Base-by-base conservation (phyloP, 2,888 invertebrate genomes). In the Ornithoptera priamus region DNA sequence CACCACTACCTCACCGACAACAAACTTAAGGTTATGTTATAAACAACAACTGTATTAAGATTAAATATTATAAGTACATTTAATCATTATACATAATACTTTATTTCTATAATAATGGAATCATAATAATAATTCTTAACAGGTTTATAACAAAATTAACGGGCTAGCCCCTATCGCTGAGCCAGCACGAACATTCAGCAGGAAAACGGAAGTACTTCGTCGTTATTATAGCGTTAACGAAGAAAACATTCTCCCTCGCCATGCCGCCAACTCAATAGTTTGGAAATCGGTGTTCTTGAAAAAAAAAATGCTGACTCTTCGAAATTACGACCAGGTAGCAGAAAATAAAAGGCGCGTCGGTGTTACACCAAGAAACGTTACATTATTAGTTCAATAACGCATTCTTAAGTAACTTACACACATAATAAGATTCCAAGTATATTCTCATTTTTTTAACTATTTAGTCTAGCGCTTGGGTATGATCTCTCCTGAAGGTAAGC, bases 121-220 rank as follows among this genome's bases (percentile, higher is more conserved):
- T 46, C 15, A 12, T 46, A 46, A 46, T 18, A 57, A 59, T 46
- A 24, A 24, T 59, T 20, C 22, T 22, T 30, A 60, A 53, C 24
- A 62, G 61, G 71, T 67, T 63, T 65, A 69, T 71, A 30, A 42
- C 10, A 20, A 69, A 65, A 69, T 64, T 64, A 64, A 68, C 60
- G 50, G 39, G 59, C 36, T 17, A 62, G n/a, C 46, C n/a, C 65
- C 15, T 39, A 17, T 2, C 59, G 69, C 62, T 10, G 17, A 50
- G 59, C 59, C 70, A 70, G 66, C 66, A 24, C 53, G 22, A 20
- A 20, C 18, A 56, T 24, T 10, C 17, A 67, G 18, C 62, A 62
- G 62, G 66, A 63, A 70, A 62, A 65, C 50, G 62, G 46, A 57
- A 65, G 36, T 22, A 62, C 15, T 22, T 24, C 50, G 39, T 65